Evolutionary conservation across 2,797 vertebrate genomes (phyloP), one percentile per base, ranked within the genome.

Genomic region (Todus mexicanus): DNA sequence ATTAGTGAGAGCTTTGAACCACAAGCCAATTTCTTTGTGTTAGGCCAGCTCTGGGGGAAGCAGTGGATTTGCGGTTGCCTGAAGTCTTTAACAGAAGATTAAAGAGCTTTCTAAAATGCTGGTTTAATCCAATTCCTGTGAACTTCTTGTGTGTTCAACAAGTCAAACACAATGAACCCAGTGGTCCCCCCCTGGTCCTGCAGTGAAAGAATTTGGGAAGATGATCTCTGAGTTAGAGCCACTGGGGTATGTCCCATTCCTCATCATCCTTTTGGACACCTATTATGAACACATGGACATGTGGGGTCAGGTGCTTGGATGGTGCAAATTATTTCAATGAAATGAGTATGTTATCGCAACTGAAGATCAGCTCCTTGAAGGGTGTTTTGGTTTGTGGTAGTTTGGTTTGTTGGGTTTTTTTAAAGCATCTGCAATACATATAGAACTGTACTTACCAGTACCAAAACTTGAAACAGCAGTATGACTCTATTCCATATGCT

Each of bases 161-260:
- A 95, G 96, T 96, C 96, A 96, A 95, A 96, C 95, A 93, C 76
- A 84, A 93, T 96, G 92, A 93, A 78, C 87, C 40, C 23, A n/a
- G 73, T 59, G 66, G 40, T 51, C 3, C 15, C 40, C 51, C 27
- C 26, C 12, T 26, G 40, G 54, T 45, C 31, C 43, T 86, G 47
- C 82, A 73, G 63, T 72, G 51, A 66, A 85, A n/a, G 50, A 87
- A 59, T 56, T 47, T 83, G 71, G 38, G 35, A 37, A 38, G 72
- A n/a, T 42, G 35, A 57, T 90, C 31, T 53, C n/a, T 11, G 35
- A 61, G 38, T 47, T 43, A 11, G 25, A 65, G 25, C 8, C 7
- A 5, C 22, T 40, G 2, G 3, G 29, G 14, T 57, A 20, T 33
- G 66, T 83, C 17, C 61, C 5, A 9, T 56, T 77, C 29, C 45